A percentile compares a stretch with the other conserved stretches of the same genome.
Conservation (phyloP, 2,113 vertebrate genomes). For the Saimiri boliviensis region DNA sequence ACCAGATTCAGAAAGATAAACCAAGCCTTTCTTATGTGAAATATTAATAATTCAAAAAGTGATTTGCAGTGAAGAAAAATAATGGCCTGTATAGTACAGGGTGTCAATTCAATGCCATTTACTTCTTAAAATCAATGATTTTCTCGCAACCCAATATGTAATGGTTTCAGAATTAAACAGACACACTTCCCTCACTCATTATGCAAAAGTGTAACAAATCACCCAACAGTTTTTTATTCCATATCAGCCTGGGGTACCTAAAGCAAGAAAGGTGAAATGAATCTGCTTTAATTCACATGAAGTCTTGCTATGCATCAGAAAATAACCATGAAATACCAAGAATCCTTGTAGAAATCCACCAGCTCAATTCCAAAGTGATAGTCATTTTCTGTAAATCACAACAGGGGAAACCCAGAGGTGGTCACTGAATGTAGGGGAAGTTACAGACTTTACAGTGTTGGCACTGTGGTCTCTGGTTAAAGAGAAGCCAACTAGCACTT, state of each 20-base stretch:
- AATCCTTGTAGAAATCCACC: slow-evolving; percentile 29
- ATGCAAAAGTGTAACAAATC: slow-evolving; percentile 12
- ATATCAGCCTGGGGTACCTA: neutral
- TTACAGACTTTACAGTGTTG: neutral
- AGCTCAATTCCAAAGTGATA: slow-evolving; percentile 21
- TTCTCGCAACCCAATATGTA: neutral
- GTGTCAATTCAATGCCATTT: neutral
- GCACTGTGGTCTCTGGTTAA: neutral
- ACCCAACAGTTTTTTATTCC: neutral
- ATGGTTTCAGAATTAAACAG: slow-evolving; percentile 6
- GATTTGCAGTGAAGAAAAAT: neutral
- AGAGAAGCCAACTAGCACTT: neutral
- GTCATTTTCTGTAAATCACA: slow-evolving; percentile 14
- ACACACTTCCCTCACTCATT: neutral
- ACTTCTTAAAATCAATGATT: neutral
- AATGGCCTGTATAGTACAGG: neutral
- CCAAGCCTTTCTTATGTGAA: neutral
- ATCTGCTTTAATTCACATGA: neutral
- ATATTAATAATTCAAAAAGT: neutral
- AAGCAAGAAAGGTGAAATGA: neutral
- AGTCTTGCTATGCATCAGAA: slow-evolving; percentile 34
- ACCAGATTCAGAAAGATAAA: neutral
- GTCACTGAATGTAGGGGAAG: slow-evolving; percentile 4
- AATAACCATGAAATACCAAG: slow-evolving; percentile 46
- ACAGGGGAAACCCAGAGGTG: slow-evolving; percentile 30